Percentiles rank a stretch among this genome's conserved stretches.
Evolutionary conservation across 2,888 invertebrate species (phyloP).

Genomic region (Bombylius major): DNA sequence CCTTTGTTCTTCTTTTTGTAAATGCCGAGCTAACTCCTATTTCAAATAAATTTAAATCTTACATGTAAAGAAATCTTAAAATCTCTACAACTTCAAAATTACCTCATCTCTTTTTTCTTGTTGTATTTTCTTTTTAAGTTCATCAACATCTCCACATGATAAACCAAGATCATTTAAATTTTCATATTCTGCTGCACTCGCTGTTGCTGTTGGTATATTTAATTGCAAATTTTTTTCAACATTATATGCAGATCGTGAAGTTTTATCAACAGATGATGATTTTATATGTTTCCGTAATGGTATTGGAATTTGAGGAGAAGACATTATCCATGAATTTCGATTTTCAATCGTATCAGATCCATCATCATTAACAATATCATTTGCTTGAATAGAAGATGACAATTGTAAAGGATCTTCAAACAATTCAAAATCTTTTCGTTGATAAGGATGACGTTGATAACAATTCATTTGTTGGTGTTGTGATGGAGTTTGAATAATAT

Average conservation of each 20-base stretch:
- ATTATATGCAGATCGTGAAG: neutral
- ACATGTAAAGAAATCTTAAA: no score
- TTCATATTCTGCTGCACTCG: slow-evolving; percentile 14
- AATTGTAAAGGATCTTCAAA: neutral
- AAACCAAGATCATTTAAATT: slow-evolving; percentile 37
- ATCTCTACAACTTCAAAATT: neutral
- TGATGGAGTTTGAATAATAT: neutral
- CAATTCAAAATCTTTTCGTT: neutral
- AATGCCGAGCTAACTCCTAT: slow-evolving; percentile 3
- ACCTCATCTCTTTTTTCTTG: slow-evolving; percentile 66
- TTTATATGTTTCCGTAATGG: neutral
- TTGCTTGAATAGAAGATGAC: neutral
- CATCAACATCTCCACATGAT: slow-evolving; percentile 41
- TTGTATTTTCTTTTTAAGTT: slow-evolving; percentile 44
- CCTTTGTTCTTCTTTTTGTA: slow-evolving; percentile 1
- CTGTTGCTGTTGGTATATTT: neutral
- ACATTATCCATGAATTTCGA: neutral
- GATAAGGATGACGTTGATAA: neutral
- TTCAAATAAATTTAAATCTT: neutral
- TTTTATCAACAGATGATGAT: neutral
- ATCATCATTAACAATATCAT: neutral
- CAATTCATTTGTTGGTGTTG: neutral
- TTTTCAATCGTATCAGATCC: neutral
- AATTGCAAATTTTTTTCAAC: neutral
- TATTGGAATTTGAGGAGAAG: neutral